phyloP scores from a whole-genome alignment of 1,140 invertebrate genomes.

The Sitophilus oryzae region DNA sequence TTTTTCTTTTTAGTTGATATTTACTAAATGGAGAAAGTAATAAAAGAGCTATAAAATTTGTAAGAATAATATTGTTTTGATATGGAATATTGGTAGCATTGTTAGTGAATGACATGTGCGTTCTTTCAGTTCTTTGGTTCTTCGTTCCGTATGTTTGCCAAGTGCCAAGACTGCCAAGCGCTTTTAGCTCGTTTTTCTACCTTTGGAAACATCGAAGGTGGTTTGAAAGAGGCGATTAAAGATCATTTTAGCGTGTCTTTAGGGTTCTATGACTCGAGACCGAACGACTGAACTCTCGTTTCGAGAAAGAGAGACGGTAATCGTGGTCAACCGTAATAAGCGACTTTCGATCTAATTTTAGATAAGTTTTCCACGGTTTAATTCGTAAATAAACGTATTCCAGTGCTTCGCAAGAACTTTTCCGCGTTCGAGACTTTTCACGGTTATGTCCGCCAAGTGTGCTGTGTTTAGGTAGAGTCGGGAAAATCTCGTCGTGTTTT shows the following conservation, averaged over 20 bases:
- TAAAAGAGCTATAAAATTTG: too few relatives aligned
- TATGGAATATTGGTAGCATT: neutral
- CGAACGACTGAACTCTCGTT: constrained; percentile 26
- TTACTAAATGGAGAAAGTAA: too few relatives aligned
- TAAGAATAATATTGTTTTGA: neutral
- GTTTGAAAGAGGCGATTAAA: constrained; percentile 16
- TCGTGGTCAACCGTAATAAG: constrained; percentile 20
- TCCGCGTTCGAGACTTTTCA: too few relatives aligned
- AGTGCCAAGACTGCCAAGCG: neutral
- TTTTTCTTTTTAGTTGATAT: too few relatives aligned
- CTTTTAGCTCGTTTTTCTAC: constrained; percentile 15
- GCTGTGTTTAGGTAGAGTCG: constrained; percentile 9
- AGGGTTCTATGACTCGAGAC: constrained; percentile 32
- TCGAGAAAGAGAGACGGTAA: constrained; percentile 24
- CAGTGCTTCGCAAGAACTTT: too few relatives aligned
- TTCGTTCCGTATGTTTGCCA: constrained; percentile 3
- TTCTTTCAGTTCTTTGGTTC: neutral
- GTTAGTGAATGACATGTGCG: neutral
- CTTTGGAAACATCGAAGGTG: neutral
- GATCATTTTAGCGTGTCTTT: constrained; percentile 17
- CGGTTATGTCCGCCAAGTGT: constrained; percentile 12
- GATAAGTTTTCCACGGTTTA: constrained; percentile 17
- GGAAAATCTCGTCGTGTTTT: constrained; percentile 17
- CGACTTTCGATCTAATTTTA: constrained; percentile 17
- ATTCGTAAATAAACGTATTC: too few relatives aligned